Base-by-base conservation (phyloP, 2,113 vertebrate species). In the Cettia cetti region DNA sequence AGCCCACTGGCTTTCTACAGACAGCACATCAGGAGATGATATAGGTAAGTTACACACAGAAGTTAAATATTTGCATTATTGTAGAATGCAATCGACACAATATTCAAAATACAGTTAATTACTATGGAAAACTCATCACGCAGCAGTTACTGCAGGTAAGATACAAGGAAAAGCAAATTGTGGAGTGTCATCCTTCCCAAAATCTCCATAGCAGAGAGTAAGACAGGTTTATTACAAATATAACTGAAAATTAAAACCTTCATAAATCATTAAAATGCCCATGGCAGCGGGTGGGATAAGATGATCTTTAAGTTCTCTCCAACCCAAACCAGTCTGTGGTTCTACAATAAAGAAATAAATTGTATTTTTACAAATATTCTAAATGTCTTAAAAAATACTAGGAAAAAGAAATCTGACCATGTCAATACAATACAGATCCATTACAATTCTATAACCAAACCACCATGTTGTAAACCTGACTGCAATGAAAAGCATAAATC, bases 1-100 rank as follows among this genome's bases (percentile, higher is more conserved):
- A 98, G 98, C 23, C 98, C 98, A 13, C 98, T 98, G 61, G 98
- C 97, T 96, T 99, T 99, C 99, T 86, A 28, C 61, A 78, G 15
- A 60, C 63, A 77, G 47, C 60, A 61, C 28, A 61, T 0, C 7
- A 33, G 7, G 7, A 45, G 2, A 52, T 5, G 1, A 15, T 2
- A 44, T 0, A 45, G 35, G 1, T 27, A 10, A 44, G 22, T 27
- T 1, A 69, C 33, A 23, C 0, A 14, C 0, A n/a, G 3, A 16
- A 53, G 10, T 33, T 13, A 8, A 39, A 24, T 23, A 39, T 4
- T 5, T 15, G 33, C 19, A 65, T 69, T 10, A 16, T 37, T 44
- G 63, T 19, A 59, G 35, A 59, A 50, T 7, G 14, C 24, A 61
- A 42, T 27, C 15, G 5, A 27, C 8, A 16, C 10, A 10, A 54